phyloP scores from a whole-genome alignment of 2,113 vertebrate species.

The Plecotus auritus region DNA sequence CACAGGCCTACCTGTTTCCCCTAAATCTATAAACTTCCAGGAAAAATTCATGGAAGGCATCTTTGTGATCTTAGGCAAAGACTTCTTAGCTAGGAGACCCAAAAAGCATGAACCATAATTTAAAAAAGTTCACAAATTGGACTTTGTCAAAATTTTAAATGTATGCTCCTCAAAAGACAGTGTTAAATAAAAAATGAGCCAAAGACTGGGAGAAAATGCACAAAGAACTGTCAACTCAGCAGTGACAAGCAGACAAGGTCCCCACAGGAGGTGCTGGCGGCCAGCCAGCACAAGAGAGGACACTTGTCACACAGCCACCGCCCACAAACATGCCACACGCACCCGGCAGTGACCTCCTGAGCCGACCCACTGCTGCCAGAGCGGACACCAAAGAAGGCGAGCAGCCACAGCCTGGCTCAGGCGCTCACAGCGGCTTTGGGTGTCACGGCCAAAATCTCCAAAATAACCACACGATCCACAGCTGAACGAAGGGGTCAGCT shows the following conservation, averaged over 20 bases:
- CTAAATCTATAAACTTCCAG: not conserved
- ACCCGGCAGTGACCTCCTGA: not conserved
- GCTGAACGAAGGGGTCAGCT: not conserved
- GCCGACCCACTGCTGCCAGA: not conserved
- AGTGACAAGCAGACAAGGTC: accelerated
- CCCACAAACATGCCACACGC: not conserved
- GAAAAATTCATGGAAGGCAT: not conserved
- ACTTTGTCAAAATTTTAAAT: not conserved
- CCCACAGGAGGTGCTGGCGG: accelerated
- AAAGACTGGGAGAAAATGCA: not conserved
- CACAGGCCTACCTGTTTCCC: not conserved
- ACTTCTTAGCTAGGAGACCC: not conserved
- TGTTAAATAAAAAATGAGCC: accelerated
- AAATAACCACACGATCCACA: not conserved
- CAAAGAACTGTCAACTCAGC: too few relatives aligned
- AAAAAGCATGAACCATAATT: too few relatives aligned
- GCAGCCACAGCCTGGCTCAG: not conserved
- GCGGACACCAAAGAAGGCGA: not conserved
- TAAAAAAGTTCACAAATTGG: not conserved
- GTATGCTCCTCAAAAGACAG: not conserved
- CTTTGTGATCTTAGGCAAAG: not conserved
- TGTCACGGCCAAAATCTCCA: not conserved
- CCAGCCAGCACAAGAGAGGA: too few relatives aligned
- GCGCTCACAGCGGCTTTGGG: not conserved
- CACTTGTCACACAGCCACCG: not conserved